Evolutionary conservation across 2,888 invertebrate genomes (phyloP).

Genomic region (Tetramorium bicarinatum): DNA sequence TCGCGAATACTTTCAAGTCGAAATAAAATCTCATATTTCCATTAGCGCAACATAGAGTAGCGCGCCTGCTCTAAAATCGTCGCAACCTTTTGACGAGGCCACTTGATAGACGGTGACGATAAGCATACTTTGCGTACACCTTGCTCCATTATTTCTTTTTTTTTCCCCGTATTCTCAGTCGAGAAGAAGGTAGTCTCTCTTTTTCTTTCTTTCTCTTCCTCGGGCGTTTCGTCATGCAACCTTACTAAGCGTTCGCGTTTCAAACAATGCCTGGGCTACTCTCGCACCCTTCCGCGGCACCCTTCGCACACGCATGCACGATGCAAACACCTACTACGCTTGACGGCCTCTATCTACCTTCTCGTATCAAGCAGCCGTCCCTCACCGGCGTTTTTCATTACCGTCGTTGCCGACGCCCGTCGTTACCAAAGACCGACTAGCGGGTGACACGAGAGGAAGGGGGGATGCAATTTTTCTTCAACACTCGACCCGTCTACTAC

Average conservation of each 20-base stretch:
- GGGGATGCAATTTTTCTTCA: constrained; percentile 66
- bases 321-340: constrained; percentile 59
- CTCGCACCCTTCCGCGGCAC: constrained; percentile 70
- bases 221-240: constrained; percentile 66
- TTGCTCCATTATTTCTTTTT: constrained; percentile 54
- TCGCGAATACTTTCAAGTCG: neutral
- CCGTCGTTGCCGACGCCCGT: constrained; percentile 51
- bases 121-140: constrained; percentile 34
- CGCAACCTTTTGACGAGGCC: constrained; percentile 65
- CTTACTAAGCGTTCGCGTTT: constrained; percentile 82
- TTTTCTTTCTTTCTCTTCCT: constrained; percentile 63
- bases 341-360: constrained; percentile 66
- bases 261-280: constrained; percentile 80
- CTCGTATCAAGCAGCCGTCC: constrained; percentile 70
- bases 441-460: neutral
- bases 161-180: constrained; percentile 15
- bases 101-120: constrained; percentile 59
- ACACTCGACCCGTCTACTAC: constrained; percentile 30
- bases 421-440: constrained; percentile 52
- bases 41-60: constrained; percentile 16
- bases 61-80: neutral
- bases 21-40: constrained; percentile 30
- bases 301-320: constrained; percentile 65
- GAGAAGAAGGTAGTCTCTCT: constrained; percentile 22
- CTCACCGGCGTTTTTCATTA: constrained; percentile 77